phyloP scores from a whole-genome alignment of 2,797 vertebrate species.

The Hippoglossus hippoglossus region DNA sequence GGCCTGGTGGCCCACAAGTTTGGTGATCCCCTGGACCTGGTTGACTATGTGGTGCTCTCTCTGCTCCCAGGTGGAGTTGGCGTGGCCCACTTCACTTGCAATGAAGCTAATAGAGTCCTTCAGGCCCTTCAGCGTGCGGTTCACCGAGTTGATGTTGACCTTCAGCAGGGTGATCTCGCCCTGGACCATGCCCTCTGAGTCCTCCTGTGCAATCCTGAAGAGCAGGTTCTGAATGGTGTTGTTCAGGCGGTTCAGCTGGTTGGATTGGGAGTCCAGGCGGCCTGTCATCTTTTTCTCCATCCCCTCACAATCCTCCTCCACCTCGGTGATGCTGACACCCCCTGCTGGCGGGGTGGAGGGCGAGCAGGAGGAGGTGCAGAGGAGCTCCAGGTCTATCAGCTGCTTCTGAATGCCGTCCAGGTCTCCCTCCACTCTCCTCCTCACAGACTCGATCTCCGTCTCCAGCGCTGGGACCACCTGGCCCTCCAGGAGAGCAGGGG shows the following conservation, averaged over 20 bases:
- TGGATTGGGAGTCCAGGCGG: constrained; percentile 86
- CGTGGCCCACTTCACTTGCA: constrained; percentile 86
- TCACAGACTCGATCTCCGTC: constrained; percentile 87
- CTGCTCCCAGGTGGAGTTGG: constrained; percentile 90
- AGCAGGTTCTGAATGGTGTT: constrained; percentile 89
- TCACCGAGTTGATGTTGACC: constrained; percentile 95
- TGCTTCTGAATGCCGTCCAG: constrained; percentile 90
- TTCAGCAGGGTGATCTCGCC: constrained; percentile 97
- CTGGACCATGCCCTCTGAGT: constrained; percentile 83
- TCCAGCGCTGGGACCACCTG: constrained; percentile 87
- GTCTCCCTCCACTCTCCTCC: constrained; percentile 81
- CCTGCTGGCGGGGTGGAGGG: constrained; percentile 83
- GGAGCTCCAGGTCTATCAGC: constrained; percentile 88
- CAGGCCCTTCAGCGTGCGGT: constrained; percentile 94
- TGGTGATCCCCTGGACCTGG: constrained; percentile 93
- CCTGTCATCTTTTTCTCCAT: constrained; percentile 84
- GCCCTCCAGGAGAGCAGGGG: constrained; percentile 86
- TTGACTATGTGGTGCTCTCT: constrained; percentile 89
- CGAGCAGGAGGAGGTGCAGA: constrained; percentile 90
- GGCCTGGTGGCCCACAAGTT: constrained; percentile 90
- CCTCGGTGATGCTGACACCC: constrained; percentile 42
- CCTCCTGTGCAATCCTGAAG: constrained; percentile 85
- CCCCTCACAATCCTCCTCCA: constrained; percentile 73
- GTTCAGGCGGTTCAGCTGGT: constrained; percentile 87
- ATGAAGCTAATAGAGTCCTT: constrained; percentile 92